A percentile compares a stretch with the other conserved stretches of the same genome.
These are phyloP conservation scores for Leptinotarsa undecemlineata DNA, from an alignment of 1,140 invertebrate species.

Conservation along the genomic window DNA sequence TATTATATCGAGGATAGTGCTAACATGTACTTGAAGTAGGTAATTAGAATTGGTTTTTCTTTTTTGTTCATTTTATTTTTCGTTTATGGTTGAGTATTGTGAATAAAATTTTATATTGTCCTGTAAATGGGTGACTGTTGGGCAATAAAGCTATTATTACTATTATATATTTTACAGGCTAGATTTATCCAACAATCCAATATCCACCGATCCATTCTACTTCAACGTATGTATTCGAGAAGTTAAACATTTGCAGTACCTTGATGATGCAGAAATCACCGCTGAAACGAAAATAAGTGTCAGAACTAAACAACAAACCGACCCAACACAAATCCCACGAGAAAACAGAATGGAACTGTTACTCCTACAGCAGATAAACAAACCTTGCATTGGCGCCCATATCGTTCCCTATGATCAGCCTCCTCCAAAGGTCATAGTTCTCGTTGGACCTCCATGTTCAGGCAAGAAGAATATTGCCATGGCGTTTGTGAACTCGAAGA, in stretches of 20 bases:
- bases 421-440: conserved; percentile 39
- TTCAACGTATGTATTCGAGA: conserved; percentile 11
- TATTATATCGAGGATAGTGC: too few relatives aligned
- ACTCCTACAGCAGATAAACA: conserved; percentile 29
- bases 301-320: neutral
- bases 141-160: too few relatives aligned
- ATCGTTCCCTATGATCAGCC: conserved; percentile 38
- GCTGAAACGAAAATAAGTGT: conserved; percentile 4
- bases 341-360: conserved; percentile 12
- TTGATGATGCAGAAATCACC: conserved; percentile 12
- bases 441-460: conserved; percentile 41
- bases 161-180: conserved; percentile 22
- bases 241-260: neutral
- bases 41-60: too few relatives aligned
- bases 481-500: neutral
- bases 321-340: neutral
- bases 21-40: too few relatives aligned
- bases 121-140: too few relatives aligned
- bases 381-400: conserved; percentile 30
- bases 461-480: conserved; percentile 22
- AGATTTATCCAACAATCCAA: conserved; percentile 43
- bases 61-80: too few relatives aligned
- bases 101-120: too few relatives aligned
- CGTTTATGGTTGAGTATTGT: too few relatives aligned
- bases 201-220: conserved; percentile 25